Conservation (phyloP, 2,113 vertebrate species). For the Malurus alboscapulatus region DNA sequence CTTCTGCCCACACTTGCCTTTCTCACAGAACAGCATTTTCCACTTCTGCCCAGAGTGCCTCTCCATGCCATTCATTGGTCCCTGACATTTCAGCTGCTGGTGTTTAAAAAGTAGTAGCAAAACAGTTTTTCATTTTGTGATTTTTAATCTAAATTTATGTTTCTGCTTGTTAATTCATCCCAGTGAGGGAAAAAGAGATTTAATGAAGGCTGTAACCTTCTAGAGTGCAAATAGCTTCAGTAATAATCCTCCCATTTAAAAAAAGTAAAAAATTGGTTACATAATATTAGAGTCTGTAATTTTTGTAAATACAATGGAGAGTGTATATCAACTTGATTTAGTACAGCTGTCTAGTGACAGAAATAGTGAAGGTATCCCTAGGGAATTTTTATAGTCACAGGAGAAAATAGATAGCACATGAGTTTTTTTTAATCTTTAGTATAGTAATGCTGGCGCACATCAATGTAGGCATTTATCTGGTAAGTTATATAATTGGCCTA, state of each 20-base stretch:
- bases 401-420: not conserved
- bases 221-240: not conserved
- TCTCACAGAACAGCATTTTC: not conserved
- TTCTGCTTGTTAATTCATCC: not conserved
- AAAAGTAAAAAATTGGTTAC: not conserved
- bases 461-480: not conserved
- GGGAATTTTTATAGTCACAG: not conserved
- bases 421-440: not conserved
- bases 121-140: not conserved
- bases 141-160: not conserved
- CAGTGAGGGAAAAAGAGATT: not conserved
- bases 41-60: not conserved
- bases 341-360: not conserved
- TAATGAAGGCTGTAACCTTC: not conserved
- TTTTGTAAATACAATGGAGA: not conserved
- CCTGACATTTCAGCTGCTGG: not conserved
- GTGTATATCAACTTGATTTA: conserved; percentile 5
- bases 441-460: not conserved
- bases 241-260: not conserved
- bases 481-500: not conserved
- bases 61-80: rapidly evolving
- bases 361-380: not conserved
- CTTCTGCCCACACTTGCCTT: not conserved
- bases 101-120: not conserved
- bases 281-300: not conserved